Percentiles rank a stretch among this genome's conserved stretches.
These are phyloP conservation scores for Danio aesculapii DNA, from an alignment of 2,797 vertebrate genomes.

Conservation along the genomic window DNA sequence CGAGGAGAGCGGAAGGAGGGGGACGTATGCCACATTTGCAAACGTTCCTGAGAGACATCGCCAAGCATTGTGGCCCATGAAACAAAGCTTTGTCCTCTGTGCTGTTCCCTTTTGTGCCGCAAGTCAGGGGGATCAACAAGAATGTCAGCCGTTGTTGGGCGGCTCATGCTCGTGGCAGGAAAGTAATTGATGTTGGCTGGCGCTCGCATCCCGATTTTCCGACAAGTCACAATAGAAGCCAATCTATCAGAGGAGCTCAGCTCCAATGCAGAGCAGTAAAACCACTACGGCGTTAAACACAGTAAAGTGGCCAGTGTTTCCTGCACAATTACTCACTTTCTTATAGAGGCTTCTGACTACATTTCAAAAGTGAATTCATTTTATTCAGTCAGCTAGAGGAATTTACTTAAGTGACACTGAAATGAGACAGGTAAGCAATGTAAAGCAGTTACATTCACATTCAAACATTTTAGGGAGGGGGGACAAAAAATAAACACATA, in stretches of 20 bases:
- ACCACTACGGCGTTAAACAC: constrained; percentile 68
- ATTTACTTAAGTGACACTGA: constrained; percentile 36
- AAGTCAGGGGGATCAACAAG: constrained; percentile 45
- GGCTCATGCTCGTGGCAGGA: constrained; percentile 16
- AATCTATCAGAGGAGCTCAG: constrained; percentile 73
- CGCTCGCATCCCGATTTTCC: constrained; percentile 64
- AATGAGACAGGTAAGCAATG: constrained; percentile 14
- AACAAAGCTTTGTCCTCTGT: constrained; percentile 58
- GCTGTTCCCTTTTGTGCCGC: constrained; percentile 40
- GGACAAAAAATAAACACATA: too few species aligned
- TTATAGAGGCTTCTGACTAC: constrained; percentile 51
- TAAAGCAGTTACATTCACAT: neutral
- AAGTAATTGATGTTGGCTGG: constrained; percentile 76
- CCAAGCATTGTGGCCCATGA: constrained; percentile 48
- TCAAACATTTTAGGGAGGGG: too few species aligned
- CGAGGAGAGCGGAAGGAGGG: constrained; percentile 20
- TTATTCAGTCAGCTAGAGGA: constrained; percentile 25
- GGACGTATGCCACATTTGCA: constrained; percentile 47
- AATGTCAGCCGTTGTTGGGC: constrained; percentile 46
- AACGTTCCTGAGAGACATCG: constrained; percentile 56
- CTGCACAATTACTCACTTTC: constrained; percentile 67
- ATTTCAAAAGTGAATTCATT: constrained; percentile 56
- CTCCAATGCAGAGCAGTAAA: constrained; percentile 49
- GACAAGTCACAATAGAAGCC: constrained; percentile 63
- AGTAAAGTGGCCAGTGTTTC: constrained; percentile 69